Percentiles rank a stretch among this genome's conserved stretches.
These are phyloP conservation scores for Anhinga rufa DNA, from an alignment of 2,113 vertebrate genomes.

Conservation along the genomic window DNA sequence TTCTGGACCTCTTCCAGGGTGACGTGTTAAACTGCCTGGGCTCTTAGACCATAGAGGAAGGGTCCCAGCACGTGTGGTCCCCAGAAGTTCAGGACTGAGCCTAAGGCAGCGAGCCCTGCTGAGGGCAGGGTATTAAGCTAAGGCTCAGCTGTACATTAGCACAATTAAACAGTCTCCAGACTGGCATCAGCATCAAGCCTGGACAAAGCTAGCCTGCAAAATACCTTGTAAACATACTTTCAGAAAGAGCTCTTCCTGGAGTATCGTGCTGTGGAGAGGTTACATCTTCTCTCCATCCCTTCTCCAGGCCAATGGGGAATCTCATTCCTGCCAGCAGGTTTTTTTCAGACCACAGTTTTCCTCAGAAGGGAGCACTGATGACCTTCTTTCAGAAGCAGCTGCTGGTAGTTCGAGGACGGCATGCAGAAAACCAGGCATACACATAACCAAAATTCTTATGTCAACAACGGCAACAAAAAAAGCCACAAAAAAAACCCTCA, in stretches of 20 bases:
- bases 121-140: neutral
- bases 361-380: neutral
- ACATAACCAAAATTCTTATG: neutral
- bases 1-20: neutral
- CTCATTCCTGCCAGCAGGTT: neutral
- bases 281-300: neutral
- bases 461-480: neutral
- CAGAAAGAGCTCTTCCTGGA: neutral
- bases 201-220: neutral
- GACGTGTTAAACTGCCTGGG: neutral
- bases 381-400: neutral
- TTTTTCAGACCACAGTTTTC: neutral
- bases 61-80: accelerated
- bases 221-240: neutral
- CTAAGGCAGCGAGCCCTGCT: neutral
- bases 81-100: neutral
- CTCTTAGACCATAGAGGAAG: neutral
- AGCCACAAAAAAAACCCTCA: neutral
- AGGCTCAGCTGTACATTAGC: neutral
- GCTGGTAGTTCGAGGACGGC: neutral
- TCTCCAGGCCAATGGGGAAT: neutral
- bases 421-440: neutral
- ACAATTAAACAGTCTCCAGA: neutral
- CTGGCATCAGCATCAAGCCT: neutral
- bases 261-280: accelerated